Percentiles rank a stretch among this genome's conserved stretches.
These are phyloP conservation scores for Panagrolaimus sp. DNA, from an alignment of 1,140 invertebrate genomes.

Conservation along the genomic window DNA sequence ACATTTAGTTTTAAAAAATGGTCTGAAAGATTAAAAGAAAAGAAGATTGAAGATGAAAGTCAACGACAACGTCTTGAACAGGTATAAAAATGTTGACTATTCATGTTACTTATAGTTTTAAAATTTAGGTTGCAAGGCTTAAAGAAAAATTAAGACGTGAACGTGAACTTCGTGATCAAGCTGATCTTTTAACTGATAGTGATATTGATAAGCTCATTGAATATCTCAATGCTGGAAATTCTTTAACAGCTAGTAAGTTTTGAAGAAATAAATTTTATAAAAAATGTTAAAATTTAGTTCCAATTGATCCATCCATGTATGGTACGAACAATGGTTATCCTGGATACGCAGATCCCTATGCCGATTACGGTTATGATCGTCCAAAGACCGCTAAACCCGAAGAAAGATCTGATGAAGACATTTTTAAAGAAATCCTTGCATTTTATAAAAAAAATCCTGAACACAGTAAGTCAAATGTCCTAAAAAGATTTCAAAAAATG, in stretches of 20 bases:
- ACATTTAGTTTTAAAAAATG: constrained; percentile 35
- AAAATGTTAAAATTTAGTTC: constrained; percentile 1
- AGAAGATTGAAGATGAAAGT: constrained; percentile 26
- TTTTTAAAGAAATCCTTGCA: constrained; percentile 5
- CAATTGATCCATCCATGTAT: not conserved
- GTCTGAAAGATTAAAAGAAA: constrained; percentile 22
- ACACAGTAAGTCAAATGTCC: not conserved
- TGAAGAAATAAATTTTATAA: not conserved
- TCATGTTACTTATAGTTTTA: too few species aligned
- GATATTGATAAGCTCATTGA: constrained; percentile 23
- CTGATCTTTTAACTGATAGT: constrained; percentile 22
- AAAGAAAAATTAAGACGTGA: constrained; percentile 18
- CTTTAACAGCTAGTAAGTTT: not conserved
- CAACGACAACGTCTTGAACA: constrained; percentile 23
- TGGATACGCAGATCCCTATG: not conserved
- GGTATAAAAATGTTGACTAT: too few species aligned
- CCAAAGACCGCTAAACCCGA: not conserved
- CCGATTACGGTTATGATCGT: constrained; percentile 2
- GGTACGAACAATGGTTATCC: not conserved
- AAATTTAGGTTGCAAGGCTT: constrained; percentile 17
- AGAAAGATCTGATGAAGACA: not conserved
- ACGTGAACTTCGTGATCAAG: constrained; percentile 19
- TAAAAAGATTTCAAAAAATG: not conserved
- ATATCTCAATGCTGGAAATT: constrained; percentile 18
- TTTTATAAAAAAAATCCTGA: not conserved